Evolutionary conservation across 2,888 invertebrate genomes (phyloP).

Genomic region (Agriotes lineatus): DNA sequence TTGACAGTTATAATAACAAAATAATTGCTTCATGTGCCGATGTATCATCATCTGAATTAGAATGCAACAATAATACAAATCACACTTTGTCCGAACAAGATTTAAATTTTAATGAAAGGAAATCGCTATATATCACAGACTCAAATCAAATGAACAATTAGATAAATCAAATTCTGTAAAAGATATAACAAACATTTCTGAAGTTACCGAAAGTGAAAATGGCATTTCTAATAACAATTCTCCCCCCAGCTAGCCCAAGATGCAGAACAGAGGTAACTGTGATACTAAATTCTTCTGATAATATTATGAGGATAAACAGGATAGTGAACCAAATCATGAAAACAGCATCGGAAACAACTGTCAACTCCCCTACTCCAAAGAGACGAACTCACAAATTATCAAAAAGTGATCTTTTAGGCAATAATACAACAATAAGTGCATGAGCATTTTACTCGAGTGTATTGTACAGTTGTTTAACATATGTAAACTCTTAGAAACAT

Average conservation of each 20-base stretch:
- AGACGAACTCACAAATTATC: neutral
- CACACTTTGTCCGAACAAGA: neutral
- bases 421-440: neutral
- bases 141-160: constrained; percentile 36
- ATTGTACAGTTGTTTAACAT: neutral
- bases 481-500: no score
- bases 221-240: constrained; percentile 16
- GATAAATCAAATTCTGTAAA: constrained; percentile 13
- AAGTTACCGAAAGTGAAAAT: constrained; percentile 25
- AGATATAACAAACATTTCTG: constrained; percentile 23
- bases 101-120: constrained; percentile 35
- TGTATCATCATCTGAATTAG: neutral
- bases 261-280: constrained; percentile 41
- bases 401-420: constrained; percentile 11
- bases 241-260: constrained; percentile 35
- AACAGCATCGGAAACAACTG: neutral
- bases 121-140: constrained; percentile 40
- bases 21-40: neutral
- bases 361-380: neutral
- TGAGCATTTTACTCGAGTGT: neutral
- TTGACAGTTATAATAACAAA: neutral
- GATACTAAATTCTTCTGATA: constrained; percentile 25
- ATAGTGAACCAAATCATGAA: no score
- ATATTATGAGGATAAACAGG: no score
- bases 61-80: neutral